Evolutionary conservation across 2,888 invertebrate species (phyloP), one percentile per base, ranked within the genome.

Genomic region (Yponomeuta cagnagella): DNA sequence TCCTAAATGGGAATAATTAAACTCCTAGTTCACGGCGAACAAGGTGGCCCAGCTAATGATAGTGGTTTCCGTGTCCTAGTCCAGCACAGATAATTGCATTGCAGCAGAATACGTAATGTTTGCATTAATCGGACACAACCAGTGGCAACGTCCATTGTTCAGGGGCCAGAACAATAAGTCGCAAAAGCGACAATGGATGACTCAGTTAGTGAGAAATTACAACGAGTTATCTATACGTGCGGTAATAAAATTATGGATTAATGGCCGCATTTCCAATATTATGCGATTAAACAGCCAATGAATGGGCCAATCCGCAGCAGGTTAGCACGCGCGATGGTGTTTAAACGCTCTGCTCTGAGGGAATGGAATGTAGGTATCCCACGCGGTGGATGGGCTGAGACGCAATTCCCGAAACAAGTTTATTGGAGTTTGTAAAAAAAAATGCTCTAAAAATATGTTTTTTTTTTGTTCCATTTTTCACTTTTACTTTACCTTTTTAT

Each of bases 41-140:
- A 10, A 9, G 43, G 15, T 48, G 65, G 23, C 1, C 10, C 5
- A 10, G 2, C 30, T 23, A 65, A 30, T 30, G 12, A 12, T 30
- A 31, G 30, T 33, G 12, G 23, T 65, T 65, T 10, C 65, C 52
- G 52, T 58, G 52, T 65, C 30, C 30, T 65, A 65, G 30, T 48
- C n/a, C 23, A 48, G 48, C 43, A n/a, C 33, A 48, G 30, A 68
- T 68, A 68, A 43, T 48, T 68, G 33, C 33, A 43, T 48, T 68
- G 33, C 33, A 31, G 31, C 31, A 12, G 48, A 43, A 48, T 68
- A 67, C 67, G 15, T 67, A 68, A 68, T 68, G n/a, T 68, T 48
- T 68, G 68, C 33, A 43, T 68, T 68, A 68, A 68, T 68, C 23
- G 48, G 67, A 68, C n/a, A n/a, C 68, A 68, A 10, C 65, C 30